phyloP scores from a whole-genome alignment of 2,888 invertebrate species.

The Orthonevra nobilis region DNA sequence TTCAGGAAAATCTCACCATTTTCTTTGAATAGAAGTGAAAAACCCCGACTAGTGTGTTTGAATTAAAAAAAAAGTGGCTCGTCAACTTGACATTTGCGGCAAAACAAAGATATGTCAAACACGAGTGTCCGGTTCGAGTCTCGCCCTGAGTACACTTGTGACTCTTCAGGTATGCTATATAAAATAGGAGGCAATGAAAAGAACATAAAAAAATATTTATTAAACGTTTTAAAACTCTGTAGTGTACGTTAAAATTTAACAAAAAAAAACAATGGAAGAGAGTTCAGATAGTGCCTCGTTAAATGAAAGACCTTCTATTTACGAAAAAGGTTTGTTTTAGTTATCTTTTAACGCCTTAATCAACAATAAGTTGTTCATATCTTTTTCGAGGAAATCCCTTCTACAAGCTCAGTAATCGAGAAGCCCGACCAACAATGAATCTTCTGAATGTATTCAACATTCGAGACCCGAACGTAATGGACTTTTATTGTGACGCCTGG shows the following conservation, averaged over 20 bases:
- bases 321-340: conserved; percentile 19
- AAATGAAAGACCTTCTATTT: background rate
- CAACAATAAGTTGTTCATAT: background rate
- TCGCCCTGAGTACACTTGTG: too few species aligned
- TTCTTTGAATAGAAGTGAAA: background rate
- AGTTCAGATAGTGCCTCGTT: too few species aligned
- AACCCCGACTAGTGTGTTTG: conserved; percentile 14
- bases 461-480: background rate
- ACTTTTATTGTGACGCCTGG: background rate
- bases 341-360: too few species aligned
- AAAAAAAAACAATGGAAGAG: too few species aligned
- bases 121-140: too few species aligned
- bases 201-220: too few species aligned
- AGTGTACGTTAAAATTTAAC: too few species aligned
- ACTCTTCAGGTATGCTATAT: background rate
- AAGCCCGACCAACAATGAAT: conserved; percentile 29
- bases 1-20: conserved; percentile 30
- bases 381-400: conserved; percentile 12
- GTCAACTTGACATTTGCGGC: too few species aligned
- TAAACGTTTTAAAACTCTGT: too few species aligned
- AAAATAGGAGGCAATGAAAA: conserved; percentile 7
- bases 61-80: conserved; percentile 12
- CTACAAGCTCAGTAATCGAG: background rate
- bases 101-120: conserved; percentile 18
- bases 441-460: conserved; percentile 22